These are phyloP conservation scores for Scartelaos histophorus DNA, from an alignment of 2,113 vertebrate genomes.

Conservation along the genomic window DNA sequence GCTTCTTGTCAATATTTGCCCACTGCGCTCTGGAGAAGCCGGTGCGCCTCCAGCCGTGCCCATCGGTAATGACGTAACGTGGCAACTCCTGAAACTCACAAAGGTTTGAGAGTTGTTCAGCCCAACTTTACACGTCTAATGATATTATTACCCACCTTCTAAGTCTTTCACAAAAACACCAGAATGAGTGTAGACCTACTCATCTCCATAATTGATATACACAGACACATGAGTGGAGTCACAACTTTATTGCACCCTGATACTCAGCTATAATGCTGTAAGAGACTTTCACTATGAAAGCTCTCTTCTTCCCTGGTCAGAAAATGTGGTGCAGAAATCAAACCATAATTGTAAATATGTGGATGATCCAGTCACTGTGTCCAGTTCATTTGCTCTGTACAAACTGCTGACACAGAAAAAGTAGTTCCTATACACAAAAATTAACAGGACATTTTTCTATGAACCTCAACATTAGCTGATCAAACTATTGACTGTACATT, in stretches of 20 bases:
- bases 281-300: slow-evolving; percentile 74
- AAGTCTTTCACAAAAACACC: neutral
- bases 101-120: neutral
- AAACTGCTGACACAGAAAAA: slow-evolving; percentile 48
- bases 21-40: neutral
- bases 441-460: slow-evolving; percentile 61
- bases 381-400: slow-evolving; percentile 38
- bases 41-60: neutral
- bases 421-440: slow-evolving; percentile 53
- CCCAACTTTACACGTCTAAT: neutral
- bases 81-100: neutral
- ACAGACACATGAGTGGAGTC: slow-evolving; percentile 61
- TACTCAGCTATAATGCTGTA: slow-evolving; percentile 58
- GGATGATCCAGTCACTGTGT: slow-evolving; percentile 46
- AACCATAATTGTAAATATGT: slow-evolving; percentile 70
- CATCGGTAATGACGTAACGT: neutral
- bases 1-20: neutral
- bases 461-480: slow-evolving; percentile 57
- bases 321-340: slow-evolving; percentile 72
- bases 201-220: neutral
- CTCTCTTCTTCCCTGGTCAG: slow-evolving; percentile 58
- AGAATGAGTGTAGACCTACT: neutral
- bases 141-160: neutral
- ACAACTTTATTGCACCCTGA: slow-evolving; percentile 82
- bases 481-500: slow-evolving; percentile 66